Percentiles rank a stretch among this genome's conserved stretches.
These are phyloP conservation scores for Aleiodes sp. DNA, from an alignment of 1,140 invertebrate species.

Conservation along the genomic window DNA sequence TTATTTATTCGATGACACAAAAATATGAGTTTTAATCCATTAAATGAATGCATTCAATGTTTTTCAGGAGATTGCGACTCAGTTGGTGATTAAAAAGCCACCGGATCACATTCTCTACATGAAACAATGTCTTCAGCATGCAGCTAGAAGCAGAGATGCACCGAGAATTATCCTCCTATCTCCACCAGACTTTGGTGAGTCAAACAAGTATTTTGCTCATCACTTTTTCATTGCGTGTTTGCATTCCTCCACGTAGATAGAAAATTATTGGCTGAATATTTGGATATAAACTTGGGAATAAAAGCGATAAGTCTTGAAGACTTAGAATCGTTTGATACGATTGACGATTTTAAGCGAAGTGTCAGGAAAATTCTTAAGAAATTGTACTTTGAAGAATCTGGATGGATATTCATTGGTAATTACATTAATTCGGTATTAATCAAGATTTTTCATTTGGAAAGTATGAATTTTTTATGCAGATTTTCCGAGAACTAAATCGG, in stretches of 20 bases:
- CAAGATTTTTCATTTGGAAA: not conserved
- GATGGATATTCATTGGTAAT: slow-evolving; percentile 56
- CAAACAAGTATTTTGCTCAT: not conserved
- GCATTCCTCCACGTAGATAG: slow-evolving; percentile 35
- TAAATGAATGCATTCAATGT: slow-evolving; percentile 23
- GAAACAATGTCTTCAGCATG: slow-evolving; percentile 61
- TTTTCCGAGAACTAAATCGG: slow-evolving; percentile 60
- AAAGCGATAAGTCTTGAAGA: slow-evolving; percentile 43
- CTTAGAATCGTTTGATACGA: slow-evolving; percentile 26
- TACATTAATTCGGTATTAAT: not conserved
- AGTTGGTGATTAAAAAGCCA: slow-evolving; percentile 65
- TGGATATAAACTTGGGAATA: slow-evolving; percentile 53
- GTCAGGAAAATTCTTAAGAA: slow-evolving; percentile 36
- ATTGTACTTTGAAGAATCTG: slow-evolving; percentile 37
- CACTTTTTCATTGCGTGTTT: not conserved
- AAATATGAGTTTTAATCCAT: not conserved
- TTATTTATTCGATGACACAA: not conserved
- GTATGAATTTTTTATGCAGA: slow-evolving; percentile 35
- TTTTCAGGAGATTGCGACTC: slow-evolving; percentile 60
- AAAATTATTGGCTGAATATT: slow-evolving; percentile 46
- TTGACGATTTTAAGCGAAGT: slow-evolving; percentile 40
- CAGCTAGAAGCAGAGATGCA: slow-evolving; percentile 55
- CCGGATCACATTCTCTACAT: slow-evolving; percentile 65
- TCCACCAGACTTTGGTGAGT: slow-evolving; percentile 53
- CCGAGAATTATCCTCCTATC: slow-evolving; percentile 62